Evolutionary conservation across 2,797 vertebrate species (phyloP).

Genomic region (Hydrocynus forskahlii): DNA sequence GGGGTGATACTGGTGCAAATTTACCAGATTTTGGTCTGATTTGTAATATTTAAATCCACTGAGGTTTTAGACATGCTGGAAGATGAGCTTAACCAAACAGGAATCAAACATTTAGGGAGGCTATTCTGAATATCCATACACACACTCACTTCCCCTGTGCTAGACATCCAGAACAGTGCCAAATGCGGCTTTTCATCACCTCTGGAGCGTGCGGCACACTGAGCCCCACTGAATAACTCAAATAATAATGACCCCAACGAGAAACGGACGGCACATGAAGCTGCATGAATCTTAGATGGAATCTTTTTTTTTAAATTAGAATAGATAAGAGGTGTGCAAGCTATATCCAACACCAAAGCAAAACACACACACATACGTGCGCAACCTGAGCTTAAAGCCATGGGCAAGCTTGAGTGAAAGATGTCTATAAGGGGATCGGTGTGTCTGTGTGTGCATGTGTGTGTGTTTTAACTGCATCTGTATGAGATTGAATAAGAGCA

Average conservation of each 20-base stretch:
- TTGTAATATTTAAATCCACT: constrained; percentile 68
- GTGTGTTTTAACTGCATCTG: background rate
- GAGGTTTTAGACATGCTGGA: constrained; percentile 63
- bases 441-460: background rate
- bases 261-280: background rate
- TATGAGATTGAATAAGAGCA: background rate
- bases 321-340: background rate
- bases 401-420: constrained; percentile 50
- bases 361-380: background rate
- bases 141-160: background rate
- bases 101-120: constrained; percentile 71
- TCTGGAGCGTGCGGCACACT: background rate
- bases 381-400: constrained; percentile 2
- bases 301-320: background rate
- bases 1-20: constrained; percentile 59
- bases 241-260: background rate
- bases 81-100: constrained; percentile 42
- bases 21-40: constrained; percentile 59
- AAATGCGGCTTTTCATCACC: constrained; percentile 13
- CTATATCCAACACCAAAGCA: constrained; percentile 1
- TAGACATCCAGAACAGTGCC: background rate
- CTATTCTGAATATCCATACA: constrained; percentile 60
- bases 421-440: constrained; percentile 52
- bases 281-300: constrained; percentile 3
- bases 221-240: constrained; percentile 8